Evolutionary conservation across 2,797 vertebrate genomes (phyloP).

Genomic region (Sebastes oblongus): DNA sequence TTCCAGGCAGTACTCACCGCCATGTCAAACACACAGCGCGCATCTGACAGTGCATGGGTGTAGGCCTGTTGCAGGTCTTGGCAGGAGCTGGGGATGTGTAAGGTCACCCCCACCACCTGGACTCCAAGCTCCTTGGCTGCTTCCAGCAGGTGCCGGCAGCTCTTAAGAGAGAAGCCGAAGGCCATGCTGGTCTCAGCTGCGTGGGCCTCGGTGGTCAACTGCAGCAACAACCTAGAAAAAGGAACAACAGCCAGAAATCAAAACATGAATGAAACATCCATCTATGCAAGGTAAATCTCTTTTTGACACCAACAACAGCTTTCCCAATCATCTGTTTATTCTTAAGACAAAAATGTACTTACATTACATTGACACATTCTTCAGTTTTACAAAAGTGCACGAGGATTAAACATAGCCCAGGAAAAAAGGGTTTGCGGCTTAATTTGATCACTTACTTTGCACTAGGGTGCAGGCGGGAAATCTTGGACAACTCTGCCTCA

Average conservation of each 20-base stretch:
- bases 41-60: constrained; percentile 92
- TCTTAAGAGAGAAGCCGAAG: constrained; percentile 95
- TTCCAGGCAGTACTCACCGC: constrained; percentile 84
- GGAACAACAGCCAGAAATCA: not conserved
- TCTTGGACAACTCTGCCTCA: constrained; percentile 94
- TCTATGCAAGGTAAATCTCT: not conserved
- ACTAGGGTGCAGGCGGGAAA: constrained; percentile 90
- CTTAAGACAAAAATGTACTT: no score
- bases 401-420: not conserved
- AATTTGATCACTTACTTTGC: constrained; percentile 87
- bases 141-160: constrained; percentile 95
- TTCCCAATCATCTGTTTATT: not conserved
- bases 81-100: constrained; percentile 92
- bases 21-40: constrained; percentile 98
- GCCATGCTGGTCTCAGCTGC: constrained; percentile 93
- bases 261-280: not conserved
- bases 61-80: constrained; percentile 91
- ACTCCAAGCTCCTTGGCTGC: constrained; percentile 91
- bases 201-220: constrained; percentile 93
- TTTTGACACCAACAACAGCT: not conserved
- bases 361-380: not conserved
- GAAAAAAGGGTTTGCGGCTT: not conserved
- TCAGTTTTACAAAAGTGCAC: not conserved
- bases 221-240: constrained; percentile 91
- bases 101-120: constrained; percentile 93